Evolutionary conservation across 2,888 invertebrate species (phyloP).

Genomic region (Nemurella pictetii): DNA sequence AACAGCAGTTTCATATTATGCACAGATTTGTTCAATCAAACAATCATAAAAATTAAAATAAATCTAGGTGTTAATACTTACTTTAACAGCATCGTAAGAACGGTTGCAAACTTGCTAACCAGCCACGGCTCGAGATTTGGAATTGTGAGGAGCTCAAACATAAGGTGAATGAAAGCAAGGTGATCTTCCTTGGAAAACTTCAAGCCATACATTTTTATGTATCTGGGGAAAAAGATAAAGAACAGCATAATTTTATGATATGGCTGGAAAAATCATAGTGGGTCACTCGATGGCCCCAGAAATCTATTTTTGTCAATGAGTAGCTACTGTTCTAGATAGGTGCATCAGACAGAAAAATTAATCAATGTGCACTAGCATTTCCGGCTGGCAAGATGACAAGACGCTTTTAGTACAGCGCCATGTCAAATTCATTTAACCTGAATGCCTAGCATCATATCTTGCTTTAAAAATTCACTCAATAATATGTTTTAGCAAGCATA

Average conservation of each 20-base stretch:
- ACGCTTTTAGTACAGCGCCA: not conserved
- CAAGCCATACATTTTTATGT: constrained; percentile 79
- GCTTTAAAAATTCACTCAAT: not conserved
- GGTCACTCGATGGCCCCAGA: not conserved
- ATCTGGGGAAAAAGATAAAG: constrained; percentile 65
- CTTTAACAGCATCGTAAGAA: constrained; percentile 72
- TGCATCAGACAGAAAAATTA: not conserved
- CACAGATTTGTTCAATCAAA: too few relatives aligned
- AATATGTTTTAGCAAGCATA: too few relatives aligned
- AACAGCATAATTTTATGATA: not conserved
- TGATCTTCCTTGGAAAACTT: constrained; percentile 92
- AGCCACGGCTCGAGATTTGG: constrained; percentile 77
- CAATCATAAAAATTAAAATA: too few relatives aligned
- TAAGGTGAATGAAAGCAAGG: constrained; percentile 74
- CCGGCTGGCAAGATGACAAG: not conserved
- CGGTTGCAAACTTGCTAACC: constrained; percentile 70
- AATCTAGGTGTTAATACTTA: too few relatives aligned
- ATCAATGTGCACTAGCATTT: not conserved
- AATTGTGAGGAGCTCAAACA: constrained; percentile 74
- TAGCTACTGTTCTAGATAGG: not conserved
- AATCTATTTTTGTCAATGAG: not conserved
- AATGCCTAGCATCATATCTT: not conserved
- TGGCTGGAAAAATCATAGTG: not conserved
- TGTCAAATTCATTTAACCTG: not conserved
- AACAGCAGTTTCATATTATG: too few relatives aligned